Base-by-base conservation (phyloP, 2,888 invertebrate species). In the Gastracanthus pulcherrimus region DNA sequence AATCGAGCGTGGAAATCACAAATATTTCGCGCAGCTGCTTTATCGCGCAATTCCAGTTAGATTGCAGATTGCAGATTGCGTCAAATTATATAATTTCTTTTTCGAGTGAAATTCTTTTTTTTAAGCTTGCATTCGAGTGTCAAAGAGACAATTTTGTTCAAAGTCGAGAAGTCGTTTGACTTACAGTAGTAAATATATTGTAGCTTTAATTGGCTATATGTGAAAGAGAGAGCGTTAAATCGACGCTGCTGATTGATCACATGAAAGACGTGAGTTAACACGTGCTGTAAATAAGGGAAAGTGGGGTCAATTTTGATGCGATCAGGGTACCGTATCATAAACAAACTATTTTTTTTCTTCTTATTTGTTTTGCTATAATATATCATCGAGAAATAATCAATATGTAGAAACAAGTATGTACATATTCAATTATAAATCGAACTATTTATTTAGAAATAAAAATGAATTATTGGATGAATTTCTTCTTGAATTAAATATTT, bases 221-320 rank as follows among this genome's bases (percentile, higher is more conserved):
- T 29, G 19, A 76, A 66, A 66, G 75, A 66, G 75, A 76, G 75
- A 76, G 69, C 60, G 70, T 70, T 45, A 69, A 76, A 76, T 76
- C 58, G 29, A 36, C 55, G 36, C 34, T 36, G n/a, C n/a, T 77
- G 77, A 77, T 77, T 60, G 77, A 77, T 77, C 70, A 48, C 36
- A 70, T n/a, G 26, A 41, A 69, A 45, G 38, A 60, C 66, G 77
- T 60, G 58, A 13, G 67, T 77, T 69, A 77, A 60, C 69, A 9
- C 26, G 60, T 26, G 58, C 60, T 51, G 31, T 48, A 41, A 76
- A 45, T 45, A 76, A 48, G 77, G 69, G 77, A 77, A 70, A 77
- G 77, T 77, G 31, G 62, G 60, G 9, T 45, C 62, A 19, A 26
- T 58, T 69, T 36, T 60, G 48, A 75, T 66, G 11, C 55, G 7